Evolutionary conservation across 1,140 invertebrate species (phyloP).

Genomic region (Caerostris darwini): DNA sequence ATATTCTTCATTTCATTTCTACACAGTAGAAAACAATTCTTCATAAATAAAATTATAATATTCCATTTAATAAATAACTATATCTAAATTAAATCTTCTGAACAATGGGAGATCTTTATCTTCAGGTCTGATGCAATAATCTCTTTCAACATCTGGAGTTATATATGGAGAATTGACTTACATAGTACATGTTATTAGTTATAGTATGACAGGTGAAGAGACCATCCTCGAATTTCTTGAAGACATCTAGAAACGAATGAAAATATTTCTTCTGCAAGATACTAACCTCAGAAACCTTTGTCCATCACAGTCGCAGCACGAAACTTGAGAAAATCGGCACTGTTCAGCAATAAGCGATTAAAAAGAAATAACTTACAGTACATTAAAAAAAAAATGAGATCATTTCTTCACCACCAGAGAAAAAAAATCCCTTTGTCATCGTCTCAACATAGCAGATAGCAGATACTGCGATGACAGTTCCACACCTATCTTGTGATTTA

Average conservation of each 20-base stretch:
- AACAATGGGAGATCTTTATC: too few relatives aligned
- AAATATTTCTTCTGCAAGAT: slow-evolving; percentile 39
- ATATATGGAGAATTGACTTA: too few relatives aligned
- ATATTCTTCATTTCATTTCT: too few relatives aligned
- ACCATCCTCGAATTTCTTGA: not conserved
- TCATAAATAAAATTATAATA: too few relatives aligned
- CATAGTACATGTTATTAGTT: too few relatives aligned
- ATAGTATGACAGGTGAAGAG: too few relatives aligned
- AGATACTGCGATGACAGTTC: slow-evolving; percentile 53
- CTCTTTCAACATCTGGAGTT: too few relatives aligned
- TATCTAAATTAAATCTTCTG: too few relatives aligned
- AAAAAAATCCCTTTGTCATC: not conserved
- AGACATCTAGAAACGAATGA: not conserved
- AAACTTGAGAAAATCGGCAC: slow-evolving; percentile 10
- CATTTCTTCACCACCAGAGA: not conserved
- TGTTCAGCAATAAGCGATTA: slow-evolving; percentile 34
- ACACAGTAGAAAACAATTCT: too few relatives aligned
- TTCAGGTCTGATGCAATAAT: too few relatives aligned
- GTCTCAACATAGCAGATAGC: slow-evolving; percentile 1
- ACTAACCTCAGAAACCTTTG: slow-evolving; percentile 25
- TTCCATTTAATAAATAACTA: too few relatives aligned
- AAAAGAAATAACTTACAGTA: slow-evolving; percentile 5
- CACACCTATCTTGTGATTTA: slow-evolving; percentile 71
- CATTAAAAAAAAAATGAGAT: slow-evolving; percentile 2
- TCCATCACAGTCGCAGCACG: slow-evolving; percentile 3